Conservation (phyloP, 2,797 vertebrate species). For the Sebastiscus albofasciatus region DNA sequence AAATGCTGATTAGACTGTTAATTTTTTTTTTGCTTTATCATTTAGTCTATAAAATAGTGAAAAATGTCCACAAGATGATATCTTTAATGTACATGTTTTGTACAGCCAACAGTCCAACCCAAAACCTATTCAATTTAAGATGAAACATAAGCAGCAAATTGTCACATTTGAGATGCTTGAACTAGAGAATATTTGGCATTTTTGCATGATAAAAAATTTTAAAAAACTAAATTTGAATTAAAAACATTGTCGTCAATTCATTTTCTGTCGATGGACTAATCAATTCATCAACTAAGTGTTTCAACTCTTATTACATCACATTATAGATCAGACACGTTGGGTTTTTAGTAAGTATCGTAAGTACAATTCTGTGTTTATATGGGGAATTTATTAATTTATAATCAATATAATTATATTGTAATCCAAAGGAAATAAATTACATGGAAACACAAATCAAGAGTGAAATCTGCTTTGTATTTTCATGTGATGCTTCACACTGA, state of each 20-base stretch:
- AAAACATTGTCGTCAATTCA: rapidly evolving
- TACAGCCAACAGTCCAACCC: neutral
- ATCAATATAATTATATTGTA: neutral
- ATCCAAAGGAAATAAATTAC: neutral
- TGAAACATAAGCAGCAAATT: neutral
- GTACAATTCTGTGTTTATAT: neutral
- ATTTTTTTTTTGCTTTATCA: neutral
- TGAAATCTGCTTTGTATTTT: neutral
- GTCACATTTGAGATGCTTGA: neutral
- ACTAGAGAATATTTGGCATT: neutral
- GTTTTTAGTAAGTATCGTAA: neutral
- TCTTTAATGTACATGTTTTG: neutral
- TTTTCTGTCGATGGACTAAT: neutral
- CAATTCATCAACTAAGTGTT: neutral
- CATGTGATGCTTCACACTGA: neutral
- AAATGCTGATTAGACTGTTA: neutral
- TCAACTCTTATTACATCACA: neutral
- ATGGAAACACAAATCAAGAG: neutral
- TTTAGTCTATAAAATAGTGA: neutral
- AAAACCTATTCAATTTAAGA: neutral
- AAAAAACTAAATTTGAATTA: neutral
- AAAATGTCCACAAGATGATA: neutral
- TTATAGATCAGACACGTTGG: neutral
- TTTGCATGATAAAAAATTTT: neutral
- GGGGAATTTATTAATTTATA: neutral